Evolutionary conservation across 1,140 invertebrate genomes (phyloP).

Genomic region (Asobara japonica): DNA sequence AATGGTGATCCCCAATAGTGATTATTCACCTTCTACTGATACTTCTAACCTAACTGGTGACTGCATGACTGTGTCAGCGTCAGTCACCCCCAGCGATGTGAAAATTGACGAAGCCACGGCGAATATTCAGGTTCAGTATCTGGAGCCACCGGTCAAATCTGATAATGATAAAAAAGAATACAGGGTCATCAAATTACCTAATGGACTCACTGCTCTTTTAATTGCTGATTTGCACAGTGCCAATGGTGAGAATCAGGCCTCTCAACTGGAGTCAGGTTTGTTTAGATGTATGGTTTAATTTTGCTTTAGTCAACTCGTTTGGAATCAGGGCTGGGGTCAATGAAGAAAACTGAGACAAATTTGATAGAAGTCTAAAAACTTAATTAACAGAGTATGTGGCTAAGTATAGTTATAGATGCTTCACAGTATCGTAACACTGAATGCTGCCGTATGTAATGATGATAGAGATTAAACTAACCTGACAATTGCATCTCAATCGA

Average conservation of each 20-base stretch:
- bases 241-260: constrained; percentile 28
- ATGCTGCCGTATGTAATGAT: no score
- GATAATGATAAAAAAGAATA: constrained; percentile 72
- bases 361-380: no score
- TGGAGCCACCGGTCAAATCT: constrained; percentile 67
- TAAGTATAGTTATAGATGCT: no score
- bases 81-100: background rate
- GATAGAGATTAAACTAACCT: no score
- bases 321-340: no score
- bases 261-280: constrained; percentile 51
- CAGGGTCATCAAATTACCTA: constrained; percentile 71
- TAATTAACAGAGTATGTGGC: no score
- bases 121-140: constrained; percentile 45
- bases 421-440: no score
- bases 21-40: constrained; percentile 3
- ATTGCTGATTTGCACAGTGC: constrained; percentile 69
- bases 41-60: constrained; percentile 32
- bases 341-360: no score
- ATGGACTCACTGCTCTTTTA: constrained; percentile 75
- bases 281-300: no score
- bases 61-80: background rate
- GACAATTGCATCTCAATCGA: no score
- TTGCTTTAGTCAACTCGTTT: no score
- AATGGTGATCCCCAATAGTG: background rate
- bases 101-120: constrained; percentile 11